phyloP scores from a whole-genome alignment of 30 jellyfish, hydroid and myxozoan species.

The Clytia hemisphaerica region DNA sequence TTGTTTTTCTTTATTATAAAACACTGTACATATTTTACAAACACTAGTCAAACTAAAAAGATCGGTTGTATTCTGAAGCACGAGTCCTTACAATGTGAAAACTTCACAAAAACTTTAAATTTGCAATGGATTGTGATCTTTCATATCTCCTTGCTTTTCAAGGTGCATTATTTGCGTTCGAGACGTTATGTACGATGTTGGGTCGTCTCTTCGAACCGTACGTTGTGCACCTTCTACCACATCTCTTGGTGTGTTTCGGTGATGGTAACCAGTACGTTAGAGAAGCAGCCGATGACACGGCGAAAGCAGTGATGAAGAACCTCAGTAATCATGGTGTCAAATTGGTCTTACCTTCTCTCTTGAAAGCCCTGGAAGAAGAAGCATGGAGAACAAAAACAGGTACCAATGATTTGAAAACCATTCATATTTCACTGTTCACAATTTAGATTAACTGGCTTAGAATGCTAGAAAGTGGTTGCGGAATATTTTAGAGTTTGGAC shows the following conservation, averaged over 20 bases:
- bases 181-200: slow-evolving; percentile 86
- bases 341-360: slow-evolving; percentile 77
- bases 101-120: no score
- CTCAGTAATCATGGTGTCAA: slow-evolving; percentile 97
- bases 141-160: not conserved
- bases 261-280: slow-evolving; percentile 97
- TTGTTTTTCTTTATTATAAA: no score
- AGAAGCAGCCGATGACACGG: slow-evolving; percentile 99
- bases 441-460: no score
- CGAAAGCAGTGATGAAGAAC: slow-evolving; percentile 93
- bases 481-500: no score
- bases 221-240: slow-evolving; percentile 91
- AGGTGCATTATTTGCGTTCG: slow-evolving; percentile 98
- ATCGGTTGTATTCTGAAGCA: no score
- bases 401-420: no score
- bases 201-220: slow-evolving; percentile 96
- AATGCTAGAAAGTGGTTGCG: no score
- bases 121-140: not conserved
- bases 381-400: slow-evolving; percentile 99
- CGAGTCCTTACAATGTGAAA: no score
- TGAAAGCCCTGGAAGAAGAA: slow-evolving; percentile 94
- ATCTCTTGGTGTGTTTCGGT: slow-evolving; percentile 85
- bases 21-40: no score
- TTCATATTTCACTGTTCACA: no score
- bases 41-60: no score